These are phyloP conservation scores for Kryphioiulus occultus DNA, from an alignment of 2,888 invertebrate genomes.

Conservation along the genomic window DNA sequence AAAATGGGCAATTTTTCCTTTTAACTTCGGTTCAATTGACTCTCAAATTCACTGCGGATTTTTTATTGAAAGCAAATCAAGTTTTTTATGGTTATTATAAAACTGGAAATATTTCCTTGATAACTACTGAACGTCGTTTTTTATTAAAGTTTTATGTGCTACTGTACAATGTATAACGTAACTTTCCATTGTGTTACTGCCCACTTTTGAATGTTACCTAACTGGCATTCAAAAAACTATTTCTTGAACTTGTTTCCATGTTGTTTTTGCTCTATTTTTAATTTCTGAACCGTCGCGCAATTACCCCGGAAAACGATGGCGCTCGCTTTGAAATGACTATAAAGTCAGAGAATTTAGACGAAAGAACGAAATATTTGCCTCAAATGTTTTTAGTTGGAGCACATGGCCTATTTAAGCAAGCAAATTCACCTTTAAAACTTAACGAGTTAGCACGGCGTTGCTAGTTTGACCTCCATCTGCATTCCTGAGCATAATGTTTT, in stretches of 20 bases:
- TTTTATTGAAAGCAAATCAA: background rate
- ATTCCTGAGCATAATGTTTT: background rate
- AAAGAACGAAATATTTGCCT: background rate
- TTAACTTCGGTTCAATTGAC: background rate
- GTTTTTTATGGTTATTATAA: background rate
- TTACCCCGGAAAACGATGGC: background rate
- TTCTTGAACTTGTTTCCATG: background rate
- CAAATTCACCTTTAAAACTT: background rate
- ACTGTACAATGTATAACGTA: background rate
- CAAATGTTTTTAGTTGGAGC: background rate
- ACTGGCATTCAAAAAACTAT: constrained; percentile 22
- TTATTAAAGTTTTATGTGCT: background rate
- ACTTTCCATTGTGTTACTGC: background rate
- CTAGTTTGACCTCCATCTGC: background rate
- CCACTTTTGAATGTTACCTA: constrained; percentile 18
- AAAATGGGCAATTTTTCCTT: background rate
- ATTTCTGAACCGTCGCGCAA: background rate
- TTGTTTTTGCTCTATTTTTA: constrained; percentile 11
- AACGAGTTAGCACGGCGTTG: background rate
- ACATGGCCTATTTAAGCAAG: background rate
- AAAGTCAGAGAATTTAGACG: background rate
- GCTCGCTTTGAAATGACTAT: background rate
- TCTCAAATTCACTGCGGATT: background rate
- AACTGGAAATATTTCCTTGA: constrained; percentile 13
- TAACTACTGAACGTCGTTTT: background rate